Percentiles rank a stretch among this genome's conserved stretches.
Conservation (phyloP, 2,113 vertebrate genomes). For the Siniperca chuatsi region DNA sequence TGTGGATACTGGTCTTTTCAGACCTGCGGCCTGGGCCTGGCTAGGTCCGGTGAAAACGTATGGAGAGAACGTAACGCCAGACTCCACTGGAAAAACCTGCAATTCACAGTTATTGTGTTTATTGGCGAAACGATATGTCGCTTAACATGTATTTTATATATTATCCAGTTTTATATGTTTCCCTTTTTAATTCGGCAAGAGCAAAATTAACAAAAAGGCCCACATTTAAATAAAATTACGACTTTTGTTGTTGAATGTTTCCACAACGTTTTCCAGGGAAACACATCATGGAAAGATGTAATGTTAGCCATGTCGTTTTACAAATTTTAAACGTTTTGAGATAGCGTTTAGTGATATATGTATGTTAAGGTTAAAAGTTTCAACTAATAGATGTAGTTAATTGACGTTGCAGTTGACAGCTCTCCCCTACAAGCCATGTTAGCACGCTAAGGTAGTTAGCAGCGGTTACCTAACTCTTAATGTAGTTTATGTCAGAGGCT, state of each 20-base stretch:
- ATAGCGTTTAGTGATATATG: background rate
- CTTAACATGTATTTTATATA: rapidly evolving
- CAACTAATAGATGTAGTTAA: no score
- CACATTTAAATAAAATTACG: rapidly evolving
- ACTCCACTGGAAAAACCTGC: background rate
- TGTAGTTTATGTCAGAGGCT: background rate
- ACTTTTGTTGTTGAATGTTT: background rate
- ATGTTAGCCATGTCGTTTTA: background rate
- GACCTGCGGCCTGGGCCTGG: background rate
- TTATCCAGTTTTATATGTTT: rapidly evolving
- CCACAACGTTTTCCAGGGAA: background rate
- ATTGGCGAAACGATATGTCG: rapidly evolving
- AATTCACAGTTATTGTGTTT: background rate
- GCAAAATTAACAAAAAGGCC: rapidly evolving
- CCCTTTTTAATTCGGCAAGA: background rate
- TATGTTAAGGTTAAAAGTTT: background rate
- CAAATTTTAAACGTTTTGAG: background rate
- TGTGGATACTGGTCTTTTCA: rapidly evolving
- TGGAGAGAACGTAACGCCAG: background rate
- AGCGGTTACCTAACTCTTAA: background rate
- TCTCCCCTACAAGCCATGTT: background rate
- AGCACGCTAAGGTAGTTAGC: conserved; percentile 29
- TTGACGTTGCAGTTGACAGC: background rate
- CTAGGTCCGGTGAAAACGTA: background rate
- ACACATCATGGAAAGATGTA: background rate